phyloP scores from a whole-genome alignment of 64 coral and sea anemone species.

The Hydrozoanthus tunicans region DNA sequence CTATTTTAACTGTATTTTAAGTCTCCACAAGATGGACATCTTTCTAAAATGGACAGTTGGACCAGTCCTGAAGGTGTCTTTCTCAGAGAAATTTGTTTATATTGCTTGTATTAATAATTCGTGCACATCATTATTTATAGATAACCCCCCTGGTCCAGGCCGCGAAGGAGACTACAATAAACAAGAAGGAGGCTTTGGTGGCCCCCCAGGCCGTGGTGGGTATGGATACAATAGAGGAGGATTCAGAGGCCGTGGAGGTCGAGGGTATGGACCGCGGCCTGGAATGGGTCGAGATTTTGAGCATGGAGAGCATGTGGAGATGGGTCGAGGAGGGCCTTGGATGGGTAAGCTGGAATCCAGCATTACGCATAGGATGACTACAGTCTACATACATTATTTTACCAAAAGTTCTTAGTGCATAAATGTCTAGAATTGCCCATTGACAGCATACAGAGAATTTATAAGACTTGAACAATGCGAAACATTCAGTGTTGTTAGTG shows the following conservation, averaged over 20 bases:
- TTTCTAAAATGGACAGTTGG: too few relatives aligned
- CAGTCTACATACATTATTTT: not conserved
- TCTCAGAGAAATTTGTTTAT: too few relatives aligned
- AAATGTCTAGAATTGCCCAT: too few relatives aligned
- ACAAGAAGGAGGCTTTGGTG: slow-evolving; percentile 21
- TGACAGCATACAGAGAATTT: too few relatives aligned
- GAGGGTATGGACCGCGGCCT: slow-evolving; percentile 66
- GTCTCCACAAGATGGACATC: too few relatives aligned
- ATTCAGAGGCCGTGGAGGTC: slow-evolving; percentile 65
- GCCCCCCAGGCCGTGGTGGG: slow-evolving; percentile 49
- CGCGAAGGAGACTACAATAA: slow-evolving; percentile 42
- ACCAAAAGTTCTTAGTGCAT: too few relatives aligned
- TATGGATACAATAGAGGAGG: slow-evolving; percentile 78
- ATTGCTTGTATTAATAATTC: too few relatives aligned
- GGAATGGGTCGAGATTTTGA: slow-evolving; percentile 90
- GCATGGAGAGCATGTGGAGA: slow-evolving; percentile 76
- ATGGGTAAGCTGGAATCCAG: slow-evolving; percentile 71
- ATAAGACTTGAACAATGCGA: too few relatives aligned
- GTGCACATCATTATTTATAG: not conserved
- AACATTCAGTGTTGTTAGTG: too few relatives aligned
- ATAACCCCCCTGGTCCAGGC: slow-evolving; percentile 49
- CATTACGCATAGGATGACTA: too few relatives aligned
- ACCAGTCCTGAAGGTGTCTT: too few relatives aligned
- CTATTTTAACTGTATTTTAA: too few relatives aligned
- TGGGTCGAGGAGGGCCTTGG: slow-evolving; percentile 88